Percentiles rank a stretch among this genome's conserved stretches.
Evolutionary conservation across 2,888 invertebrate species (phyloP).

Genomic region (Coronaproctus castanopsis): DNA sequence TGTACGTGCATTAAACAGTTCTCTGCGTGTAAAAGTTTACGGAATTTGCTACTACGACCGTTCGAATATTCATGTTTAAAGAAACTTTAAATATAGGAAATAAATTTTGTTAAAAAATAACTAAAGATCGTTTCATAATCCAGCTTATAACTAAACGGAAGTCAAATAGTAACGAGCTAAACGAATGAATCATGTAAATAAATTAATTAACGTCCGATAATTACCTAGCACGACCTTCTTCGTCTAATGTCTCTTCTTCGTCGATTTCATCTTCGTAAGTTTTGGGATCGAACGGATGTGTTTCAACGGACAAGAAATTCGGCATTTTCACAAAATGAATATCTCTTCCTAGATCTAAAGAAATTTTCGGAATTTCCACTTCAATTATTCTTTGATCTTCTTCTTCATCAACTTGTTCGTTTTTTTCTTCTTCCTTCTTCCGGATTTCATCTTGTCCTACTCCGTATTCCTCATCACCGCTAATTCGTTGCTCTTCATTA

Average conservation of each 20-base stretch:
- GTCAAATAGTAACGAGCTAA: no score
- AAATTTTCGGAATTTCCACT: slow-evolving; percentile 89
- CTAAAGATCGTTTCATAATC: no score
- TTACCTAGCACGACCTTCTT: slow-evolving; percentile 79
- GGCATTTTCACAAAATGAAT: slow-evolving; percentile 92
- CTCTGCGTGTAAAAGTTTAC: no score
- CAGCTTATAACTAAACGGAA: no score
- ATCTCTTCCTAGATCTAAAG: slow-evolving; percentile 75
- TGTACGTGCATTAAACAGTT: no score
- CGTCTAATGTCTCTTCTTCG: slow-evolving; percentile 91
- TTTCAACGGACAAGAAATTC: slow-evolving; percentile 94
- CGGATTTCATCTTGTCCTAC: slow-evolving; percentile 7
- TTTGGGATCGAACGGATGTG: slow-evolving; percentile 80
- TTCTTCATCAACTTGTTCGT: slow-evolving; percentile 39
- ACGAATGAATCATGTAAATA: no score
- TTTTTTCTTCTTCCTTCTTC: slow-evolving; percentile 23
- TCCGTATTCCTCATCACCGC: slow-evolving; percentile 4
- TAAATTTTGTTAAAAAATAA: no score
- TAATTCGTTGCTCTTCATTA: slow-evolving; percentile 2
- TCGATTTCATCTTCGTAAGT: slow-evolving; percentile 98
- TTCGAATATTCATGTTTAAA: no score
- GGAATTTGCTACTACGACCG: no score
- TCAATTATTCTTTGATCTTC: slow-evolving; percentile 80
- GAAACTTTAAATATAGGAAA: no score
- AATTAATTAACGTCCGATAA: no score